Evolutionary conservation across 2,888 invertebrate genomes (phyloP).

Genomic region (Agapetus fuscipes): DNA sequence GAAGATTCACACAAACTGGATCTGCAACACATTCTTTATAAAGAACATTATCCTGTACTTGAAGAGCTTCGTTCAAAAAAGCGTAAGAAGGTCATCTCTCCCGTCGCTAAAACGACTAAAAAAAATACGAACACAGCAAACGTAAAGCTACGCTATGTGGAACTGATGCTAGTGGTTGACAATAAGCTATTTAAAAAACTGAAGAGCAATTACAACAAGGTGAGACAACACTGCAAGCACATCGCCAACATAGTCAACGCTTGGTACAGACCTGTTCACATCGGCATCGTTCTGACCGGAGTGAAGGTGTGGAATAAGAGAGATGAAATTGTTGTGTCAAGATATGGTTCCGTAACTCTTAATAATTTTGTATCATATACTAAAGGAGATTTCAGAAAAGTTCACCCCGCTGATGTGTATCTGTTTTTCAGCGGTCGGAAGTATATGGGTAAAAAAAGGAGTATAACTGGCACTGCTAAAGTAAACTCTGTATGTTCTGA

Average conservation of each 20-base stretch:
- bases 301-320: constrained; percentile 93
- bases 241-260: constrained; percentile 94
- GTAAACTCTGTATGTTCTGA: constrained; percentile 96
- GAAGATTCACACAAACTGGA: too few species aligned
- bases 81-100: too few species aligned
- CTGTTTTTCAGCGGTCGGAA: too few species aligned
- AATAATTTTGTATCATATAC: constrained; percentile 90
- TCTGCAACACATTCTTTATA: constrained; percentile 54
- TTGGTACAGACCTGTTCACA: constrained; percentile 91
- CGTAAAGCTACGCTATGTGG: constrained; percentile 77
- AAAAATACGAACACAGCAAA: constrained; percentile 56
- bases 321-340: constrained; percentile 73
- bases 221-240: constrained; percentile 79
- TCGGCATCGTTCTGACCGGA: constrained; percentile 93
- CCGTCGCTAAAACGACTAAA: too few species aligned
- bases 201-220: constrained; percentile 59
- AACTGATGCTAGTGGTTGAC: constrained; percentile 83
- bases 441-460: too few species aligned
- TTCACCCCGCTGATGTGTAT: too few species aligned
- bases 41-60: constrained; percentile 54
- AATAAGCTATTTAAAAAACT: constrained; percentile 74
- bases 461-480: too few species aligned
- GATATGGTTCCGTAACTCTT: constrained; percentile 81
- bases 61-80: too few species aligned
- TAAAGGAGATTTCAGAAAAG: too few species aligned